Evolutionary conservation across 2,797 vertebrate genomes (phyloP).

Genomic region (Linurgus olivaceus): DNA sequence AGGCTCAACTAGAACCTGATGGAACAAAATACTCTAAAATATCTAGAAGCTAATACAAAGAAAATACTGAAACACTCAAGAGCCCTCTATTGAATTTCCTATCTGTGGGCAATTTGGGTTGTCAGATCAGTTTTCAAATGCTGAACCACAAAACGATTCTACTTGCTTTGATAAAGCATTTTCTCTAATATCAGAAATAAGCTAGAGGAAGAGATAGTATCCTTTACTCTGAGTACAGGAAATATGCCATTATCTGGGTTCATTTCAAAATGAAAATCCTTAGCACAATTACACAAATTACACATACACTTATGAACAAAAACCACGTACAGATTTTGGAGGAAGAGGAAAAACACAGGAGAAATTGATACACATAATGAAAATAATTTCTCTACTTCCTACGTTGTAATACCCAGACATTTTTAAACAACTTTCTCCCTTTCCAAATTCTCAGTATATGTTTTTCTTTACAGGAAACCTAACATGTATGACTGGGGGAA

Average conservation of each 20-base stretch:
- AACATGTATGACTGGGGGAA: not conserved
- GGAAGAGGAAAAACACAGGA: not conserved
- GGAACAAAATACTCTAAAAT: not conserved
- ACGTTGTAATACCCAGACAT: not conserved
- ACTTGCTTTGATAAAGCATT: not conserved
- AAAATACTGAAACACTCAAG: not conserved
- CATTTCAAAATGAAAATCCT: not conserved
- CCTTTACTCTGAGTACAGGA: not conserved
- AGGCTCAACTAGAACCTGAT: fast-evolving
- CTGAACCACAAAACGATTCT: not conserved
- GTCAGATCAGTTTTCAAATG: not conserved
- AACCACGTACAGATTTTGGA: not conserved
- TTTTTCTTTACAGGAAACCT: not conserved
- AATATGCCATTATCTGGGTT: not conserved
- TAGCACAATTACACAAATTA: not conserved
- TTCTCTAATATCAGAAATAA: not conserved
- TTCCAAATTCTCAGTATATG: not conserved
- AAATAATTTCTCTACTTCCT: not conserved
- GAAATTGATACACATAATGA: not conserved
- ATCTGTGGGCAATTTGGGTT: not conserved
- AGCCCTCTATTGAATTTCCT: not conserved
- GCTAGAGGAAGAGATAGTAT: not conserved
- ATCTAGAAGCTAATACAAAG: not conserved
- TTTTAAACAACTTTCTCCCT: not conserved
- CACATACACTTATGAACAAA: not conserved